These are phyloP conservation scores for Crax fasciolata DNA, from an alignment of 2,797 vertebrate genomes.

Conservation along the genomic window DNA sequence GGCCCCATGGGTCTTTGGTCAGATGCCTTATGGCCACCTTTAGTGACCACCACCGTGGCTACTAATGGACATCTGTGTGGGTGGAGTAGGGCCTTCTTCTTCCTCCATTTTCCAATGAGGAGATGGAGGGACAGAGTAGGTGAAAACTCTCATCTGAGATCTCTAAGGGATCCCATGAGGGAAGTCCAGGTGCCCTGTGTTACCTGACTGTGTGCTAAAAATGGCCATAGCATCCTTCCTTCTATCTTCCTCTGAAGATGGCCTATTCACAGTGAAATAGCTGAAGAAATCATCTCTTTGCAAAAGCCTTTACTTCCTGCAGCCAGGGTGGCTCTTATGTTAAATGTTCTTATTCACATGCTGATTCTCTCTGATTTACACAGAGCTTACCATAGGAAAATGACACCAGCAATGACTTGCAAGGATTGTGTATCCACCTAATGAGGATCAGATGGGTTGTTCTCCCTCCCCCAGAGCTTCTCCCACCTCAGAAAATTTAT, in stretches of 20 bases:
- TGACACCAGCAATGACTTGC: background rate
- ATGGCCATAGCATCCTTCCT: background rate
- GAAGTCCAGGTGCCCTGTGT: background rate
- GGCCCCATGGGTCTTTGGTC: background rate
- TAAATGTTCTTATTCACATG: background rate
- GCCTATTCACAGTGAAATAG: background rate
- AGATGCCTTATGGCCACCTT: background rate
- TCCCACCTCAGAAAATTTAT: constrained; percentile 43
- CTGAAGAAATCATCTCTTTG: background rate
- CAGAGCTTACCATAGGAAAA: background rate
- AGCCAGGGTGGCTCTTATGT: background rate
- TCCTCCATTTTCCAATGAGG: background rate
- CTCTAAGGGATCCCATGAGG: background rate
- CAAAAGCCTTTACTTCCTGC: background rate
- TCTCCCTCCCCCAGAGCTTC: constrained; percentile 46
- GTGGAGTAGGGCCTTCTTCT: fast-evolving
- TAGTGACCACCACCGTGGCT: background rate
- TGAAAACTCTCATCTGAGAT: background rate
- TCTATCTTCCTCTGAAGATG: background rate
- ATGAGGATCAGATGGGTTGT: constrained; percentile 45
- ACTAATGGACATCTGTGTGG: background rate
- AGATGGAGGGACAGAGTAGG: background rate
- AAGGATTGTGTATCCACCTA: constrained; percentile 18
- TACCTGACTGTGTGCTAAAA: background rate
- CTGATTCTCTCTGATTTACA: constrained; percentile 7